These are phyloP conservation scores for Caenorhabditis angaria DNA, from an alignment of 2,888 invertebrate species.

Conservation along the genomic window DNA sequence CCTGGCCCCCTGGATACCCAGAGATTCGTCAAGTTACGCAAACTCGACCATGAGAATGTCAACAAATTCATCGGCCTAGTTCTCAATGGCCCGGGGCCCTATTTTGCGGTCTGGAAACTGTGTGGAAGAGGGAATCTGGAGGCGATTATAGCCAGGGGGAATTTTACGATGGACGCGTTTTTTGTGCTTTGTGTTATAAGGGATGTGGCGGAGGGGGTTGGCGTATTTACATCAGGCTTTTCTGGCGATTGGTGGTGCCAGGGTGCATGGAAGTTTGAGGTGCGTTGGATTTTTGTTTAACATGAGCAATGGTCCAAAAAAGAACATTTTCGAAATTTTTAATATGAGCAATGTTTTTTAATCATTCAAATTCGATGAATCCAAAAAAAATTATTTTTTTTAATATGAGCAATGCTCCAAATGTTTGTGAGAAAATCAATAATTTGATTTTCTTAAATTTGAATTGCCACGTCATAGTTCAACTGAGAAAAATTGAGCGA, in stretches of 20 bases:
- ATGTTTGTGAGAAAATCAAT: no score
- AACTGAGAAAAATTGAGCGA: no score
- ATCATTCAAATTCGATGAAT: no score
- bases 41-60: constrained; percentile 67
- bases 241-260: no score
- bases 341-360: not conserved
- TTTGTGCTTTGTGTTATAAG: constrained; percentile 57
- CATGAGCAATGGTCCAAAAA: constrained; percentile 3
- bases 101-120: constrained; percentile 62
- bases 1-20: constrained; percentile 15
- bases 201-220: constrained; percentile 55
- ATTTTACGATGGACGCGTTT: constrained; percentile 57
- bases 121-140: constrained; percentile 56
- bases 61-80: constrained; percentile 68
- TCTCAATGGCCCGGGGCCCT: constrained; percentile 53
- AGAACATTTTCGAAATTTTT: no score
- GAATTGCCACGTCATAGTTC: no score
- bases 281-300: constrained; percentile 11
- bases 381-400: no score
- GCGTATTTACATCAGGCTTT: constrained; percentile 50
- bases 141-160: constrained; percentile 51
- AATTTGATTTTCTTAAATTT: no score
- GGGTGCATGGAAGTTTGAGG: constrained; percentile 55
- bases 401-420: no score
- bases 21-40: constrained; percentile 45